Evolutionary conservation across 2,888 invertebrate species (phyloP).

Genomic region (Fissipunctia ypsillon): DNA sequence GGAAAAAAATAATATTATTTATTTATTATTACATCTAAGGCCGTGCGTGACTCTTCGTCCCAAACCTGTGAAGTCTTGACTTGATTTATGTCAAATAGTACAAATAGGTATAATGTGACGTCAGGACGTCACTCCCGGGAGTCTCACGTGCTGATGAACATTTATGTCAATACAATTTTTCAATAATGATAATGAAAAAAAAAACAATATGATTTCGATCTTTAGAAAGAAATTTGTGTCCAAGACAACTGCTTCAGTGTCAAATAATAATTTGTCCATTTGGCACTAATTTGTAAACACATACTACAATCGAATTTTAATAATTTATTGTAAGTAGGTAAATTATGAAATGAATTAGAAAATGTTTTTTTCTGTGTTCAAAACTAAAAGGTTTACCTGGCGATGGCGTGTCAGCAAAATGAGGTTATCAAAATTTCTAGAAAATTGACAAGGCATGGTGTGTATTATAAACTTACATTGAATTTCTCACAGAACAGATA

Average conservation of each 20-base stretch:
- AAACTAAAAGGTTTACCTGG: neutral
- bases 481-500: no score
- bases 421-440: neutral
- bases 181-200: neutral
- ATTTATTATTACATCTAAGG: no score
- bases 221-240: neutral
- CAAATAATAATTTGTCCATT: conserved; percentile 28
- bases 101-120: no score
- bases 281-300: conserved; percentile 28
- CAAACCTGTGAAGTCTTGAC: no score
- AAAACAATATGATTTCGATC: neutral
- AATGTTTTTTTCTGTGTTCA: neutral
- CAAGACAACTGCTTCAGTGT: neutral
- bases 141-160: no score
- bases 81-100: no score
- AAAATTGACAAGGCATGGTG: neutral
- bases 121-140: no score
- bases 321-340: no score
- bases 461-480: neutral
- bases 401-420: neutral
- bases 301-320: neutral
- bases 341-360: conserved; percentile 5
- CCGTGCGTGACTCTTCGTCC: neutral
- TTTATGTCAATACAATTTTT: no score
- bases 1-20: no score